These are phyloP conservation scores for Phyllostomus discolor DNA, from an alignment of 2,113 vertebrate genomes.

Conservation along the genomic window DNA sequence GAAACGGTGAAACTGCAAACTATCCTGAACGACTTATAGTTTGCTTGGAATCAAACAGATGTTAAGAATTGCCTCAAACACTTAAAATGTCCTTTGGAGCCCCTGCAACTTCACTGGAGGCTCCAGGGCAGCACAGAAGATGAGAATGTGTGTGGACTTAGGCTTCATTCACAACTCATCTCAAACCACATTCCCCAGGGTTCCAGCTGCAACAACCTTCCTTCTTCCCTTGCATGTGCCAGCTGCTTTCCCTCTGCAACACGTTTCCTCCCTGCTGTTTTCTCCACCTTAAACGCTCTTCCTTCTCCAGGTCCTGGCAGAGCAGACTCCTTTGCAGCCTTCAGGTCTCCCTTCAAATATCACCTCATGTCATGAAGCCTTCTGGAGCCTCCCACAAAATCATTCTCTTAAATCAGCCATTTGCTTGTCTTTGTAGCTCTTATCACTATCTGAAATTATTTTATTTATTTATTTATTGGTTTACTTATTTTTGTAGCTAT, in stretches of 20 bases:
- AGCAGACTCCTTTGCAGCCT: background rate
- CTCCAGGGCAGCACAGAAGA: accelerated
- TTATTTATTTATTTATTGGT: background rate
- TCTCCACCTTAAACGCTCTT: background rate
- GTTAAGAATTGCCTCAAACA: background rate
- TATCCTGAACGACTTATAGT: background rate
- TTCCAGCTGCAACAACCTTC: background rate
- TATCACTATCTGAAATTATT: background rate
- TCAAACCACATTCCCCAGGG: background rate
- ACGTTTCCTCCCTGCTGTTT: background rate
- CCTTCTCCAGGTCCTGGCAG: background rate
- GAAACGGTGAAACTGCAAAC: background rate
- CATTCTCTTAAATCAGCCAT: background rate
- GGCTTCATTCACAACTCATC: background rate
- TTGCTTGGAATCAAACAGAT: background rate
- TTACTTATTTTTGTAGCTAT: background rate
- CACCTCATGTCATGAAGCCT: background rate
- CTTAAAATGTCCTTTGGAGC: background rate
- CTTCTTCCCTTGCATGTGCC: background rate
- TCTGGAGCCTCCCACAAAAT: background rate
- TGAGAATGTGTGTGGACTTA: no score
- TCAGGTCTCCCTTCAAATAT: background rate
- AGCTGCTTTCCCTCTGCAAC: background rate
- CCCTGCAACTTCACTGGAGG: background rate
- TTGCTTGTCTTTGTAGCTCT: background rate